Evolutionary conservation across 2,888 invertebrate species (phyloP), one percentile per base, ranked within the genome.

Genomic region (Drosophila mettleri): DNA sequence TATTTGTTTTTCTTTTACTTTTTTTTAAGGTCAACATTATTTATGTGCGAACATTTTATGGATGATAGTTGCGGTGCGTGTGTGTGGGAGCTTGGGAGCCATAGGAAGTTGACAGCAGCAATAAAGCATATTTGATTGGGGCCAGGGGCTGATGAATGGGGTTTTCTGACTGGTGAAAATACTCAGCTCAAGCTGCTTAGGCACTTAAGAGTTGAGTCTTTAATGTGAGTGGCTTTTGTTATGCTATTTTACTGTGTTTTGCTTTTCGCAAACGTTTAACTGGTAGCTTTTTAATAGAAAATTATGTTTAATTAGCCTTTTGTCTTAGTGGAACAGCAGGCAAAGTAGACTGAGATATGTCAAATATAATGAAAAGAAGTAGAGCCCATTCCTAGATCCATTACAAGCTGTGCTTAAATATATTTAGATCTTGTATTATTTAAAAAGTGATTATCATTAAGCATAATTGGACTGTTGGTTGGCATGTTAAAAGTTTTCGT

Each of bases 1-100:
- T 31, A 57, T 60, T 20, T 57, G n/a, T 59, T 41, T 52, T 45
- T 45, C 16, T n/a, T 16, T 24, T 43, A 16, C 31, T 16, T 36
- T 29, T 54, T 61, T 83, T 80, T 86, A 86, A 86, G 83, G 83
- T 86, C 86, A 83, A 69, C 74, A 68, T 83, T 76, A 83, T 83
- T 83, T 86, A 86, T 86, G 73, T 78, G 80, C 70, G 84, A 83
- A 86, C 57, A 67, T 52, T 62, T 55, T 49, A 74, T 70, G 66
- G 33, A 58, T 61, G 65, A 16, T 29, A 60, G 33, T 49, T 59
- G 31, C 36, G 24, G 20, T 45, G 33, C 12, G 22, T 27, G 59
- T 55, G 51, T 58, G 39, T 53, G 41, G 65, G 59, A 14, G 60
- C 34, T 39, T 49, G 33, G 33, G 54, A 16, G 18, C 43, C 24